These are phyloP conservation scores for Centruroides vittatus DNA, from an alignment of 1,140 invertebrate genomes.

Conservation along the genomic window DNA sequence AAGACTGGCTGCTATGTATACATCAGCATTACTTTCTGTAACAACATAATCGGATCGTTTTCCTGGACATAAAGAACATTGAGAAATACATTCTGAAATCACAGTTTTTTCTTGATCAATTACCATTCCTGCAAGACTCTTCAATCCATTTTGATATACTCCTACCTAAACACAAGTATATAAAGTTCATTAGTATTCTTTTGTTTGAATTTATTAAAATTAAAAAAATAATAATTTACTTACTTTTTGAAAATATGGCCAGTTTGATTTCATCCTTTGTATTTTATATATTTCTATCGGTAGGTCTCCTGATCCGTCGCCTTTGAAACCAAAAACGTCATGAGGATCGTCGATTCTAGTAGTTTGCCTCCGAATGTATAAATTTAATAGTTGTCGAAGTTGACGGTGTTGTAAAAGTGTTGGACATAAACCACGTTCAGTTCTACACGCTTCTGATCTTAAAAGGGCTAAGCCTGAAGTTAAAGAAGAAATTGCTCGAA, in stretches of 20 bases:
- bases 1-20: slow-evolving; percentile 22
- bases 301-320: slow-evolving; percentile 28
- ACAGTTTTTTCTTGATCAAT: slow-evolving; percentile 21
- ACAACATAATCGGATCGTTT: slow-evolving; percentile 10
- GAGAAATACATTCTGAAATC: slow-evolving; percentile 16
- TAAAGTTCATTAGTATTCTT: no score
- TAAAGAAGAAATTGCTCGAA: slow-evolving; percentile 27
- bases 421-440: slow-evolving; percentile 22
- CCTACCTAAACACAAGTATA: slow-evolving; percentile 21
- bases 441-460: slow-evolving; percentile 21
- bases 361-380: slow-evolving; percentile 22
- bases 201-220: no score
- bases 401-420: slow-evolving; percentile 23
- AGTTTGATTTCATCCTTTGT: no score
- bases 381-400: slow-evolving; percentile 24
- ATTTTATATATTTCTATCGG: slow-evolving; percentile 26
- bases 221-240: no score
- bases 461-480: slow-evolving; percentile 23
- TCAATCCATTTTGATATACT: slow-evolving; percentile 25
- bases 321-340: slow-evolving; percentile 27
- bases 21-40: slow-evolving; percentile 7
- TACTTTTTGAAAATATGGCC: no score
- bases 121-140: slow-evolving; percentile 26
- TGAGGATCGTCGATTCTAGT: slow-evolving; percentile 22
- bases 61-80: slow-evolving; percentile 6